phyloP scores from a whole-genome alignment of 2,797 vertebrate species.

The Notoglanidium macrostoma region DNA sequence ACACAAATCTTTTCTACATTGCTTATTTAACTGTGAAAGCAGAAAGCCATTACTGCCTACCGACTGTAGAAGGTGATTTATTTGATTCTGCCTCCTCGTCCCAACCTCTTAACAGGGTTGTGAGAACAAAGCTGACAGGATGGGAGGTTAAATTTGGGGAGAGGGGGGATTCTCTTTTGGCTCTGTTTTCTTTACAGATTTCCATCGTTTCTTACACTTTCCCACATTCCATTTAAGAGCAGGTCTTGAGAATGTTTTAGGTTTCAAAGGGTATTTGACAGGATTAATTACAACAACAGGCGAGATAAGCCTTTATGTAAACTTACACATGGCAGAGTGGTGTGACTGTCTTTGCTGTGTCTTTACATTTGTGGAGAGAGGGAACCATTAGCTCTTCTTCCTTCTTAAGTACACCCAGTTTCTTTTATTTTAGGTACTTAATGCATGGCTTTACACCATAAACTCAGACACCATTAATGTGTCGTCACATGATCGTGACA shows the following conservation, averaged over 20 bases:
- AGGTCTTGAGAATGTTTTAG: conserved; percentile 59
- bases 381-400: conserved; percentile 62
- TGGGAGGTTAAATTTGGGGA: conserved; percentile 52
- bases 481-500: background rate
- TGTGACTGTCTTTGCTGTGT: conserved; percentile 31
- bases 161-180: conserved; percentile 15
- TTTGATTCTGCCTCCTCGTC: conserved; percentile 53
- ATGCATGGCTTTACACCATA: conserved; percentile 34
- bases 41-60: conserved; percentile 53
- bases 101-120: conserved; percentile 57
- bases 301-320: conserved; percentile 62
- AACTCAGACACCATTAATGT: conserved; percentile 44
- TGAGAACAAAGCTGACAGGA: conserved; percentile 56
- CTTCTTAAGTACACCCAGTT: conserved; percentile 42
- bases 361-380: conserved; percentile 45
- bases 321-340: conserved; percentile 45
- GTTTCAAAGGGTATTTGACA: conserved; percentile 58
- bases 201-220: conserved; percentile 50
- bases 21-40: conserved; percentile 61
- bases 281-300: conserved; percentile 61
- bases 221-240: conserved; percentile 29
- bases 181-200: conserved; percentile 58
- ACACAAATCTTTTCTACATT: conserved; percentile 56
- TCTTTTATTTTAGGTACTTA: conserved; percentile 51
- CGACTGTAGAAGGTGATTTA: conserved; percentile 64